A percentile compares a stretch with the other conserved stretches of the same genome.
phyloP scores from a whole-genome alignment of 2,797 vertebrate species.

The Naso thynnoides region DNA sequence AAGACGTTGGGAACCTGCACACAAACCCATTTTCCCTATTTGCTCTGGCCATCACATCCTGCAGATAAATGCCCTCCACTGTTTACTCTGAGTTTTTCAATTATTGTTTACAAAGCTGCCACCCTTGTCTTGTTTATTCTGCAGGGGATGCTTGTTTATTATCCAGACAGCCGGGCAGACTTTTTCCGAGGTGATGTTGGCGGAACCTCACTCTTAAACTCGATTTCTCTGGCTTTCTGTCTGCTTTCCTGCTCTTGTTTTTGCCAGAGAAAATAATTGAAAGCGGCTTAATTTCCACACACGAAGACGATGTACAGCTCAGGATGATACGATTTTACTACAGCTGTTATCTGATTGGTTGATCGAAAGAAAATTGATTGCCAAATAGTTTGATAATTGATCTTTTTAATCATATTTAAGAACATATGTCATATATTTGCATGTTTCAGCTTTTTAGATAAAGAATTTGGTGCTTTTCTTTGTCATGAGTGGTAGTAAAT shows the following conservation, averaged over 20 bases:
- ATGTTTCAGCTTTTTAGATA: too few species aligned
- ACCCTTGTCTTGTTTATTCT: slow-evolving; percentile 55
- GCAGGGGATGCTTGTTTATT: slow-evolving; percentile 57
- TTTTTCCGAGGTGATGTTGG: slow-evolving; percentile 52
- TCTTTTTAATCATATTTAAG: too few species aligned
- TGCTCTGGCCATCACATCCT: slow-evolving; percentile 18
- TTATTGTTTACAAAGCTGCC: slow-evolving; percentile 66
- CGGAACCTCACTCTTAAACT: slow-evolving; percentile 50
- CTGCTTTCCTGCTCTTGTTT: slow-evolving; percentile 38
- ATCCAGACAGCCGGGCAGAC: slow-evolving; percentile 52
- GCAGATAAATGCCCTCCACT: slow-evolving; percentile 44
- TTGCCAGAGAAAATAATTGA: slow-evolving; percentile 48
- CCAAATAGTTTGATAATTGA: too few species aligned
- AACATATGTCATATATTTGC: too few species aligned
- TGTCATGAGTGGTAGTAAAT: too few species aligned
- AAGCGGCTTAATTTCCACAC: slow-evolving; percentile 13
- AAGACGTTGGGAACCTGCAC: background rate
- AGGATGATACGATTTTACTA: slow-evolving; percentile 26
- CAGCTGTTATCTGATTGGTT: too few species aligned
- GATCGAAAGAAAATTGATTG: too few species aligned
- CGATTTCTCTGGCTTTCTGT: slow-evolving; percentile 38
- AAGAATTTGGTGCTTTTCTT: too few species aligned
- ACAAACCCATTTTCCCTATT: slow-evolving; percentile 24
- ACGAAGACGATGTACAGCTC: slow-evolving; percentile 18
- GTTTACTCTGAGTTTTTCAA: slow-evolving; percentile 59